Percentiles rank a stretch among this genome's conserved stretches.
These are phyloP conservation scores for Archips xylosteana DNA, from an alignment of 2,888 invertebrate genomes.

Conservation along the genomic window DNA sequence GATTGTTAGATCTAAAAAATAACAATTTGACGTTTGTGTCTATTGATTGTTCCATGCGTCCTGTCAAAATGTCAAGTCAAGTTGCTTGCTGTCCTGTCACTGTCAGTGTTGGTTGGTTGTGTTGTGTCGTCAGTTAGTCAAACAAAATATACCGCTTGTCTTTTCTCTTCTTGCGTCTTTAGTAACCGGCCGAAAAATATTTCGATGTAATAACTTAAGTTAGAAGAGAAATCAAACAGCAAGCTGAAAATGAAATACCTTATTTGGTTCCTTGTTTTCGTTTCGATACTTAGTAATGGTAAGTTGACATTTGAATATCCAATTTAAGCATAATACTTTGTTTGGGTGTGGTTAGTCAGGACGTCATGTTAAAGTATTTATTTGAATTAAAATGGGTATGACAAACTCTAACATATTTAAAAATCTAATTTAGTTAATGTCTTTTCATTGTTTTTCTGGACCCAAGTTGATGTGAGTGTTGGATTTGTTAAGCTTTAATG, in stretches of 20 bases:
- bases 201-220: conserved; percentile 1
- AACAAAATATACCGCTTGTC: no score
- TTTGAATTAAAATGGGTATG: neutral
- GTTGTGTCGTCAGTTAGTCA: no score
- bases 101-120: no score
- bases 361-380: neutral
- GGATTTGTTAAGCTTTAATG: neutral
- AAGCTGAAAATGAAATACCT: conserved; percentile 50
- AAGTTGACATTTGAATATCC: conserved; percentile 47
- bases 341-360: conserved; percentile 55
- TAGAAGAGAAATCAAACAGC: neutral
- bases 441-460: neutral
- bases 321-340: neutral
- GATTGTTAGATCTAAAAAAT: neutral
- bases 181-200: neutral
- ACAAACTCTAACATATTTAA: neutral
- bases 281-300: conserved; percentile 51
- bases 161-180: neutral
- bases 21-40: neutral
- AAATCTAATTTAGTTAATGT: neutral
- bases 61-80: no score
- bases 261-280: conserved; percentile 45
- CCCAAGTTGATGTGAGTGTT: neutral
- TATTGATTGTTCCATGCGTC: no score
- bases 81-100: neutral